A percentile compares a stretch with the other conserved stretches of the same genome.
These are phyloP conservation scores for Stylophora pistillata DNA, from an alignment of 64 coral and sea anemone genomes.

Conservation along the genomic window DNA sequence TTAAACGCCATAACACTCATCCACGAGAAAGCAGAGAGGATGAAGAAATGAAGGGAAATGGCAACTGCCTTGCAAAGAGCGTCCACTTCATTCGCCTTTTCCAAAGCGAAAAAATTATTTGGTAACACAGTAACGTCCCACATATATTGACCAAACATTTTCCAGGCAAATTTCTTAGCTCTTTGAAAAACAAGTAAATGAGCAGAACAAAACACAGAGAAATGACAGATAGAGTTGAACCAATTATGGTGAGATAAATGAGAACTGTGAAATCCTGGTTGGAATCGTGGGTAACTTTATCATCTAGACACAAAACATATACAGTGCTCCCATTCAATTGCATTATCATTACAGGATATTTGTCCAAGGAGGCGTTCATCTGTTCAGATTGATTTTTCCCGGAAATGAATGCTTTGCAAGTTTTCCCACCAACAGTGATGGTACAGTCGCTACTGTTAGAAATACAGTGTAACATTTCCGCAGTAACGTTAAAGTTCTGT, in stretches of 20 bases:
- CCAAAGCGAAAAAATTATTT: background rate
- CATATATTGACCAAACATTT: constrained; percentile 31
- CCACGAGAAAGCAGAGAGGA: constrained; percentile 22
- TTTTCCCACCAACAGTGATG: background rate
- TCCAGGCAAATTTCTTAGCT: constrained; percentile 34
- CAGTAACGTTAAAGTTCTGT: background rate
- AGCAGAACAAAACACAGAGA: constrained; percentile 6
- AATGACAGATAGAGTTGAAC: background rate
- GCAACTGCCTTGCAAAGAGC: constrained; percentile 11
- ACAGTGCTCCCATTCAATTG: background rate
- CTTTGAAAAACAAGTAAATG: constrained; percentile 8
- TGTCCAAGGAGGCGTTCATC: background rate
- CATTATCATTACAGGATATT: background rate
- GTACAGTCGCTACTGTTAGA: background rate
- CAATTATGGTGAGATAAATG: constrained; percentile 3
- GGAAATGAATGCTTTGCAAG: background rate
- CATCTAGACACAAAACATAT: background rate
- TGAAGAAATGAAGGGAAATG: constrained; percentile 25
- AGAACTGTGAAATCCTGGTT: background rate
- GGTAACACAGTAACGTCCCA: constrained; percentile 1
- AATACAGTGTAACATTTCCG: background rate
- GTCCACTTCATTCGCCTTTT: background rate
- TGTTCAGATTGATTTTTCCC: background rate
- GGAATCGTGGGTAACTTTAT: background rate
- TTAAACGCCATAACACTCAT: constrained; percentile 36